Base-by-base conservation (phyloP, 2,113 vertebrate genomes). In the Hemiprocne comata region DNA sequence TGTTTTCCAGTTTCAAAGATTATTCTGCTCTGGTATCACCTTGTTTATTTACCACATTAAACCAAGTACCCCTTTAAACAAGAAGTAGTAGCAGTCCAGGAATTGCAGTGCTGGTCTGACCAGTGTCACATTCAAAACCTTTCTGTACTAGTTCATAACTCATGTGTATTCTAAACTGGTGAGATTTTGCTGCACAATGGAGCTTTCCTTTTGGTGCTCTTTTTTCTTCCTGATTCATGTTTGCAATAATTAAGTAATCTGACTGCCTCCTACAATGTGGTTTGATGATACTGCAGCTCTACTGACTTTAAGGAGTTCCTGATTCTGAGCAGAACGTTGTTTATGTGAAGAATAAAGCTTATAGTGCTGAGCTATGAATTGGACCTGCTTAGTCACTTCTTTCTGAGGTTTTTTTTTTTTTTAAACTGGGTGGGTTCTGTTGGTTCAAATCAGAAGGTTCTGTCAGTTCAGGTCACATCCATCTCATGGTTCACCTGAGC, bases 381-480 rank as follows among this genome's bases (percentile, higher is more conserved):
- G 72, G 36, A 58, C 66, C n/a, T 87, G 34, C 80, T 60, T 55
- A 53, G 62, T 34, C 26, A 61, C 16, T 85, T 69, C 26, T 88
- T 88, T 60, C 26, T 26, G 57, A 62, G 17, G 5, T 61, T 25
- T 14, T 44, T 40, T 72, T 50, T 17, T 42, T 40, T 78, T 87
- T 86, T 71, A 60, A 78, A 33, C 23, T 20, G 28, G 8, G 3
- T 74, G 38, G 13, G 5, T 80, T 79, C 36, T 83, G 1, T 73
- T 34, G 19, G 26, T 61, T 92, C 44, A 76, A 24, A 13, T 48
- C 46, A 48, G 46, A 48, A 48, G 46, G 46, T 48, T n/a, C n/a
- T 82, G 1, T 72, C 44, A 26, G 25, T 60, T 92, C 44, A 75
- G 26, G 14, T 55, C 28, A 31, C 0, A 0, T 23, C 9, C 1